Evolutionary conservation across 2,797 vertebrate genomes (phyloP).

Genomic region (Podargus strigoides): DNA sequence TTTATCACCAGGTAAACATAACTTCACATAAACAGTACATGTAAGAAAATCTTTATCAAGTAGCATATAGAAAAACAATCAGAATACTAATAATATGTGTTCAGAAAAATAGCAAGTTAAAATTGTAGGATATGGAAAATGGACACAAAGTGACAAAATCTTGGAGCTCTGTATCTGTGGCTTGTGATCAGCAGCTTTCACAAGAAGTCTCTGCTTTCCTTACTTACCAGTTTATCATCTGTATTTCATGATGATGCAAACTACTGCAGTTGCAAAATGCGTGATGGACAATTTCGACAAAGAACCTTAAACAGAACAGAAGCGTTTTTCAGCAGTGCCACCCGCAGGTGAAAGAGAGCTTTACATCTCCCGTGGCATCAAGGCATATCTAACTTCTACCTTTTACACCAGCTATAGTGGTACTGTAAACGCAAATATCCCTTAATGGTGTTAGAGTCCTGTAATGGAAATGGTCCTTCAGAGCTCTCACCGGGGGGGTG

Average conservation of each 20-base stretch:
- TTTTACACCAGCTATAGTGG: neutral
- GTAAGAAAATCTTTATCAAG: neutral
- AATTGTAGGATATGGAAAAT: neutral
- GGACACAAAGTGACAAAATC: neutral
- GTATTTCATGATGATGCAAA: neutral
- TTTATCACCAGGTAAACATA: neutral
- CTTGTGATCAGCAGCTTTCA: neutral
- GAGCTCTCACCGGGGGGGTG: rapidly evolving
- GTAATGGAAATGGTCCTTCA: neutral
- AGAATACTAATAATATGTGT: rapidly evolving
- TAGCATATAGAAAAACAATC: neutral
- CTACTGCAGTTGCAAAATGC: rapidly evolving
- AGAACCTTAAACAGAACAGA: neutral
- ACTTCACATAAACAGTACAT: neutral
- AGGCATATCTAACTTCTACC: neutral
- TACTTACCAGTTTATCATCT: neutral
- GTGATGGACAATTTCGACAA: neutral
- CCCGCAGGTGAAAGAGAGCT: neutral
- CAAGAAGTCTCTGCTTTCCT: neutral
- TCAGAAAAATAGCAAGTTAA: neutral
- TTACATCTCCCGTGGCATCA: neutral
- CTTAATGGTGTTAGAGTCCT: neutral
- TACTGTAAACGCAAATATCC: neutral
- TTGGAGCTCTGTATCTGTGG: neutral
- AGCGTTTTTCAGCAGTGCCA: slow-evolving; percentile 17